These are phyloP conservation scores for Coecobrya sp. DNA, from an alignment of 2,888 invertebrate genomes.

Conservation along the genomic window DNA sequence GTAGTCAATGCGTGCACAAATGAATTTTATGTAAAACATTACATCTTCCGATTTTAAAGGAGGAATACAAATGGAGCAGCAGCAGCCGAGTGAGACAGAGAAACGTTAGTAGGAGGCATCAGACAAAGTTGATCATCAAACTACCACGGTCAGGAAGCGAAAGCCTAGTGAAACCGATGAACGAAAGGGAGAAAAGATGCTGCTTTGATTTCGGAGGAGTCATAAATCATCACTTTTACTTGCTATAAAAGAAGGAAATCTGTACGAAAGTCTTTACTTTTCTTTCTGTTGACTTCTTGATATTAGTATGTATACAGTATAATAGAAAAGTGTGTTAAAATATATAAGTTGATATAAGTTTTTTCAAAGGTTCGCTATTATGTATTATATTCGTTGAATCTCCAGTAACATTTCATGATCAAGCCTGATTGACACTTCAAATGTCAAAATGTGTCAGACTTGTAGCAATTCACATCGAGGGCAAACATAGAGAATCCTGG, in stretches of 20 bases:
- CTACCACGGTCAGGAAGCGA: constrained; percentile 29
- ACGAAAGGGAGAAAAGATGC: constrained; percentile 10
- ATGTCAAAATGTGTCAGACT: constrained; percentile 56
- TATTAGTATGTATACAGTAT: not conserved
- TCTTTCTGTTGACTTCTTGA: constrained; percentile 25
- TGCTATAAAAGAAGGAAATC: constrained; percentile 24
- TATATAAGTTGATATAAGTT: not conserved
- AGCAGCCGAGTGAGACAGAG: not conserved
- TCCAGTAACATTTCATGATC: constrained; percentile 43
- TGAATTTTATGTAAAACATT: constrained; percentile 56
- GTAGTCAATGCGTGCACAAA: constrained; percentile 30
- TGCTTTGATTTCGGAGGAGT: constrained; percentile 47
- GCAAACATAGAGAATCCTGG: not conserved
- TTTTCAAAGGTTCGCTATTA: not conserved
- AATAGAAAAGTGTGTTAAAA: not conserved
- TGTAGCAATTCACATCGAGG: not conserved
- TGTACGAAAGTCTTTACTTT: not conserved
- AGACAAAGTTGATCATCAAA: constrained; percentile 15
- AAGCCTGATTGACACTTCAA: constrained; percentile 67
- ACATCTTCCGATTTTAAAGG: constrained; percentile 18
- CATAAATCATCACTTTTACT: constrained; percentile 63
- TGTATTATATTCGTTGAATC: not conserved
- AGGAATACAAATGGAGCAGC: constrained; percentile 39
- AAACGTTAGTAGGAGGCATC: constrained; percentile 7
- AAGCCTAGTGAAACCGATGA: not conserved